Evolutionary conservation across 2,113 vertebrate species (phyloP), one percentile per base, ranked within the genome.

Genomic region (Tichodroma muraria): DNA sequence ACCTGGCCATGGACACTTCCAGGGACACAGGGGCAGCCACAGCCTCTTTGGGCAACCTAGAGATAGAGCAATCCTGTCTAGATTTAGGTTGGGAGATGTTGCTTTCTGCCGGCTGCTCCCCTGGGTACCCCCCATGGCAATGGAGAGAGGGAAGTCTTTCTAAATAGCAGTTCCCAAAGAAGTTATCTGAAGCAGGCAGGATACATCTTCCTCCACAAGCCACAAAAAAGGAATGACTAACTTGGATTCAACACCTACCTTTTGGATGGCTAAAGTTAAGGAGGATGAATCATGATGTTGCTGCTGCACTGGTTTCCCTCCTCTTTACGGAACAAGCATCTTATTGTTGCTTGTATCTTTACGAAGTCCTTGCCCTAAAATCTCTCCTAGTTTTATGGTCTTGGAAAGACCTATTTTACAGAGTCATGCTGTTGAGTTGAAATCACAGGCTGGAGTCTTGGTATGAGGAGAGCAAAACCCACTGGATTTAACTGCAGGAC

Each of bases 211-310:
- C 92, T 92, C 86, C 88, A 64, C 88, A 93, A 77, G 27, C 44
- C 85, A 92, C 72, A 95, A 68, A 91, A 96, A 93, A 88, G 40
- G 68, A 76, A 88, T 64, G 72, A 94, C 88, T 93, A 81, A 92
- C 60, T 94, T 89, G 16, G 65, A 50, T 68, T 56, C 60, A 16
- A 88, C 95, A 92, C 95, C 95, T 92, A 95, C 90, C 56, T 92
- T 85, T 93, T 84, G 90, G 72, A 75, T 12, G 64, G 82, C 72
- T 92, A 6, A 56, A 96, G 60, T 71, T 78, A 83, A 92, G 82
- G 80, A 86, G 47, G 52, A 86, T 96, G 96, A 96, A 60, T 96
- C 96, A 96, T 44, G 23, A 59, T 40, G 54, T 35, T 63, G 44
- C 44, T 45, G 44, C 44, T 37, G 18, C 35, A 37, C 49, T 85